phyloP scores from a whole-genome alignment of 2,888 invertebrate species.

The Microctonus brassicae region DNA sequence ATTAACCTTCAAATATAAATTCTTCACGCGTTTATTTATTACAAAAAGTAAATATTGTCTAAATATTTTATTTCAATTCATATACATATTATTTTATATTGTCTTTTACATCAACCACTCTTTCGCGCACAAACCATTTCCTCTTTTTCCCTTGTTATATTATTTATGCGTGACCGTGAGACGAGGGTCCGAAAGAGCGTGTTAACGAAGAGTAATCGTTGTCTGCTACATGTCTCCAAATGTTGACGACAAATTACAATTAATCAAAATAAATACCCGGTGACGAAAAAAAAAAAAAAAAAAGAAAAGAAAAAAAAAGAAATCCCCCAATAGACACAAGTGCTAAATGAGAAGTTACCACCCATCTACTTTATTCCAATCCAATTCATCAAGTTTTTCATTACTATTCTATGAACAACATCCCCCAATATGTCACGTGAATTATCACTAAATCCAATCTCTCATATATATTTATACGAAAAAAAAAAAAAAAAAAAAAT shows the following conservation, averaged over 20 bases:
- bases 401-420: neutral
- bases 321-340: neutral
- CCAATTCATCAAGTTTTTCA: constrained; percentile 5
- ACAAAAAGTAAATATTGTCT: neutral
- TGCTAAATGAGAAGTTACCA: constrained; percentile 29
- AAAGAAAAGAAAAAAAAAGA: neutral
- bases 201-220: constrained; percentile 42
- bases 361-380: constrained; percentile 15
- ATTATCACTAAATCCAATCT: constrained; percentile 10
- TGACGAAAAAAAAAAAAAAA: neutral
- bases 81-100: neutral
- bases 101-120: neutral
- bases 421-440: neutral
- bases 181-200: constrained; percentile 21
- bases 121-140: neutral
- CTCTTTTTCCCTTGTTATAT: constrained; percentile 25
- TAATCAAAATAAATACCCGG: constrained; percentile 22
- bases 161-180: constrained; percentile 35
- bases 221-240: constrained; percentile 1
- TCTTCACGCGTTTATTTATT: neutral
- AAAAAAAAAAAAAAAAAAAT: neutral
- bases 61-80: neutral
- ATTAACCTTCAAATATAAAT: neutral
- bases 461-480: neutral
- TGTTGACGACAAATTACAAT: constrained; percentile 28